A percentile compares a stretch with the other conserved stretches of the same genome.
Evolutionary conservation across 2,113 vertebrate genomes (phyloP).

Genomic region (Typhlomys cinereus): DNA sequence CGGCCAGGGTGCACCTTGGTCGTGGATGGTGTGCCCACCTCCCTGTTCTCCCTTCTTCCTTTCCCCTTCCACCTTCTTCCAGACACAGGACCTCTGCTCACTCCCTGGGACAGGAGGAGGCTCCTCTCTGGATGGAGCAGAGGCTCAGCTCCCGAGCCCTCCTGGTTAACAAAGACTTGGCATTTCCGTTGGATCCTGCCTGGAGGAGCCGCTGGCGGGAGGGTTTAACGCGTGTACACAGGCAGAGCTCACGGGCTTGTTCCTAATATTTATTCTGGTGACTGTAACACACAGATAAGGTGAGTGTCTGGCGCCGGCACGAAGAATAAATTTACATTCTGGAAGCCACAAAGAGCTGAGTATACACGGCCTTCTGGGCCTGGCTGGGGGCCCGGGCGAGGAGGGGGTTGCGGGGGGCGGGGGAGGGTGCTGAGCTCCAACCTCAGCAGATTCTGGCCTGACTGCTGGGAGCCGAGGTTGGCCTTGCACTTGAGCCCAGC

Average conservation of each 20-base stretch:
- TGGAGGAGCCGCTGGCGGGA: constrained; percentile 78
- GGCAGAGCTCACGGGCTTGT: constrained; percentile 76
- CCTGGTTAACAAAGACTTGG: constrained; percentile 73
- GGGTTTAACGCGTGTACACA: constrained; percentile 70
- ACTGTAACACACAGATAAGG: constrained; percentile 82
- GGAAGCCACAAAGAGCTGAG: constrained; percentile 59
- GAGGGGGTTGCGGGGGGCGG: no score
- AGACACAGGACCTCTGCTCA: not conserved
- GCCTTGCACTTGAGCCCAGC: not conserved
- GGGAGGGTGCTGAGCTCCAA: not conserved
- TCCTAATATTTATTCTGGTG: constrained; percentile 81
- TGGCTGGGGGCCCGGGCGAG: constrained; percentile 18
- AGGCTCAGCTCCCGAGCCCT: constrained; percentile 23
- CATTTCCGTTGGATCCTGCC: constrained; percentile 73
- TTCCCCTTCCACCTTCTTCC: not conserved
- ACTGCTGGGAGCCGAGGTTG: not conserved
- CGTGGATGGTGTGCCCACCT: not conserved
- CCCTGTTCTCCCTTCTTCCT: not conserved
- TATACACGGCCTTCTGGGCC: not conserved
- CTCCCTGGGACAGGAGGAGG: not conserved
- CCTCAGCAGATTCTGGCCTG: not conserved
- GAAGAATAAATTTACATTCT: constrained; percentile 80
- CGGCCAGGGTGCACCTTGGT: accelerated
- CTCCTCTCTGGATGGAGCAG: not conserved
- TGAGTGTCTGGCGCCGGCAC: constrained; percentile 45